phyloP scores from a whole-genome alignment of 92 coral and sea anemone species.

The Epizoanthus illoricatus region DNA sequence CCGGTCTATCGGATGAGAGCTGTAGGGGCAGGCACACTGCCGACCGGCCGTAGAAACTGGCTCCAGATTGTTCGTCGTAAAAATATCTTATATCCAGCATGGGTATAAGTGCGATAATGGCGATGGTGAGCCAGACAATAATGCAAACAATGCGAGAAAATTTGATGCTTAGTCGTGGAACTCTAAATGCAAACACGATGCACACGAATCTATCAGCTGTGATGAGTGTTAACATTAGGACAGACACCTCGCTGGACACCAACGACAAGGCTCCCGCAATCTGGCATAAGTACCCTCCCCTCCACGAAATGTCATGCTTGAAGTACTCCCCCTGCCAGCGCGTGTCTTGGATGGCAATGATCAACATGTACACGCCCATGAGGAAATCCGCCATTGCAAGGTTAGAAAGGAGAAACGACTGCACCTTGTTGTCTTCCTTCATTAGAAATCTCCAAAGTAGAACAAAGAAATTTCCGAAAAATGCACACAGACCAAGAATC shows the following conservation, averaged over 20 bases:
- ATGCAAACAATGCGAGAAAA: conserved; percentile 45
- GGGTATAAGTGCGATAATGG: conserved; percentile 49
- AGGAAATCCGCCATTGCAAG: conserved; percentile 60
- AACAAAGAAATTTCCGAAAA: conserved; percentile 56
- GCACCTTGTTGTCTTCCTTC: conserved; percentile 54
- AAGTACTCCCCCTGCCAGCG: conserved; percentile 67
- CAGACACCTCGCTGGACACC: conserved; percentile 70
- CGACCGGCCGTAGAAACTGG: too few relatives aligned
- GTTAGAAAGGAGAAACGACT: too few relatives aligned
- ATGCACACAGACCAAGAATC: conserved; percentile 62
- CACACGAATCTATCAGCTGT: conserved; percentile 62
- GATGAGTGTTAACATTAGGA: conserved; percentile 49
- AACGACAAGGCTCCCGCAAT: conserved; percentile 67
- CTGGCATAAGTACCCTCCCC: conserved; percentile 52
- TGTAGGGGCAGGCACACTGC: too few relatives aligned
- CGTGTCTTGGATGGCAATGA: conserved; percentile 56
- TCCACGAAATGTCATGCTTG: conserved; percentile 65
- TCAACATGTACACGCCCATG: conserved; percentile 65
- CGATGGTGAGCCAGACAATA: conserved; percentile 50
- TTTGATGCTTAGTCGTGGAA: conserved; percentile 35
- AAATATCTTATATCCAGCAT: conserved; percentile 51
- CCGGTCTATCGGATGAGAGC: conserved; percentile 56
- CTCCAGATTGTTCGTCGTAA: conserved; percentile 36
- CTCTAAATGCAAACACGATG: conserved; percentile 56
- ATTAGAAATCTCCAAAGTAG: conserved; percentile 44